phyloP scores from a whole-genome alignment of 2,888 invertebrate genomes.

The Napeogenes sylphis region DNA sequence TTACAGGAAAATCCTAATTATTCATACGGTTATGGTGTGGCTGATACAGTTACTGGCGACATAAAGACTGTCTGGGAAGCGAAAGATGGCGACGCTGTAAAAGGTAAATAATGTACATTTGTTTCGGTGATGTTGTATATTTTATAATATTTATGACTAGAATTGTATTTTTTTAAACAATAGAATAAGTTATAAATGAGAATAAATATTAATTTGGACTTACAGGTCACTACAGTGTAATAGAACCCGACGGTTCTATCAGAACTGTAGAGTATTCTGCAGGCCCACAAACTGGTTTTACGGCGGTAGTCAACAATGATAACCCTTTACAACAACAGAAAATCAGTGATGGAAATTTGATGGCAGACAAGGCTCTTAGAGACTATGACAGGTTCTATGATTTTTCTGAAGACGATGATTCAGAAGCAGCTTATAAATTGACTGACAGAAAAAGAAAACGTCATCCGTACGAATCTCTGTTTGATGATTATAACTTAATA shows the following conservation, averaged over 20 bases:
- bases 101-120: constrained; percentile 50
- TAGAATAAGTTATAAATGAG: not conserved
- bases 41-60: constrained; percentile 78
- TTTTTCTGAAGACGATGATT: constrained; percentile 54
- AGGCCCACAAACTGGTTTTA: constrained; percentile 76
- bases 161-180: too few relatives aligned
- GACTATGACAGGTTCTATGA: constrained; percentile 62
- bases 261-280: constrained; percentile 80
- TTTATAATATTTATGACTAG: too few relatives aligned
- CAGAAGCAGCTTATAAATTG: constrained; percentile 43
- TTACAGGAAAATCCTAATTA: constrained; percentile 76
- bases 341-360: constrained; percentile 30
- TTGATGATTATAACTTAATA: constrained; percentile 48
- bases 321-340: constrained; percentile 5
- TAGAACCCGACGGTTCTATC: constrained; percentile 82
- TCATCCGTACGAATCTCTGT: constrained; percentile 48
- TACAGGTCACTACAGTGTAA: constrained; percentile 80
- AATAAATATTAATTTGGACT: constrained; percentile 21
- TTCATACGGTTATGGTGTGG: constrained; percentile 80
- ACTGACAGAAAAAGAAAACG: constrained; percentile 48
- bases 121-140: too few relatives aligned
- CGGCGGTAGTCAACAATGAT: constrained; percentile 44
- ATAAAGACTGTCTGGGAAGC: constrained; percentile 80
- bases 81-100: constrained; percentile 78
- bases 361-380: constrained; percentile 57